These are phyloP conservation scores for Ctenoplectra terminalis DNA, from an alignment of 1,140 invertebrate species.

Conservation along the genomic window DNA sequence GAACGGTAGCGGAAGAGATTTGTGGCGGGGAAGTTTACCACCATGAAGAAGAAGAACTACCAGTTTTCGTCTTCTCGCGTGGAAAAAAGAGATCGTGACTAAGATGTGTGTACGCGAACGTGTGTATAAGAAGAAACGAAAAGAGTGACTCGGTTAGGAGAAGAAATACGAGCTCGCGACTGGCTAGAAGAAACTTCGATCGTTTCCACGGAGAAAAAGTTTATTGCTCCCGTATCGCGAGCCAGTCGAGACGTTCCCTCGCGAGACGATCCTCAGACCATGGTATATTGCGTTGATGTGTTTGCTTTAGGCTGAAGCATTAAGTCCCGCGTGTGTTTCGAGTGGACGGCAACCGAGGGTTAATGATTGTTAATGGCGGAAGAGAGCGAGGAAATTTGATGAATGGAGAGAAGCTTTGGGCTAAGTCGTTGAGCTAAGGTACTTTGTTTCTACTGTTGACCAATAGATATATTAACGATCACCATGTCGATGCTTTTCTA, in stretches of 20 bases:
- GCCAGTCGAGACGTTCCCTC: neutral
- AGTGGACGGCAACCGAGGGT: neutral
- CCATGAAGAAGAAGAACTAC: neutral
- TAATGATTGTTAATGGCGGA: neutral
- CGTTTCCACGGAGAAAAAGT: slow-evolving; percentile 29
- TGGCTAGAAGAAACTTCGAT: slow-evolving; percentile 28
- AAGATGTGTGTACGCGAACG: neutral
- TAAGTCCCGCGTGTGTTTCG: neutral
- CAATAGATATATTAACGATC: neutral
- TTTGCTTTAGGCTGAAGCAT: neutral
- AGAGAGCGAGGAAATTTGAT: neutral
- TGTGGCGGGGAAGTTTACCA: slow-evolving; percentile 25
- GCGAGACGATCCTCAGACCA: neutral
- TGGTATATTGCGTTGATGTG: neutral
- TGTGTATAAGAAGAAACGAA: neutral
- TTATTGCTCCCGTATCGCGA: slow-evolving; percentile 21
- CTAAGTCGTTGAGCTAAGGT: too few relatives aligned
- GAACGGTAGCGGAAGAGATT: slow-evolving; percentile 31
- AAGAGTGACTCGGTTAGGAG: neutral
- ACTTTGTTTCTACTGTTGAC: too few relatives aligned
- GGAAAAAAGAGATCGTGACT: neutral
- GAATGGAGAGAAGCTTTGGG: too few relatives aligned
- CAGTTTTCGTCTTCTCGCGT: slow-evolving; percentile 2
- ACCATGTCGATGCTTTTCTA: neutral
- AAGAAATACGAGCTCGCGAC: slow-evolving; percentile 8